phyloP scores from a whole-genome alignment of 2,797 vertebrate species.

The Crax fasciolata region DNA sequence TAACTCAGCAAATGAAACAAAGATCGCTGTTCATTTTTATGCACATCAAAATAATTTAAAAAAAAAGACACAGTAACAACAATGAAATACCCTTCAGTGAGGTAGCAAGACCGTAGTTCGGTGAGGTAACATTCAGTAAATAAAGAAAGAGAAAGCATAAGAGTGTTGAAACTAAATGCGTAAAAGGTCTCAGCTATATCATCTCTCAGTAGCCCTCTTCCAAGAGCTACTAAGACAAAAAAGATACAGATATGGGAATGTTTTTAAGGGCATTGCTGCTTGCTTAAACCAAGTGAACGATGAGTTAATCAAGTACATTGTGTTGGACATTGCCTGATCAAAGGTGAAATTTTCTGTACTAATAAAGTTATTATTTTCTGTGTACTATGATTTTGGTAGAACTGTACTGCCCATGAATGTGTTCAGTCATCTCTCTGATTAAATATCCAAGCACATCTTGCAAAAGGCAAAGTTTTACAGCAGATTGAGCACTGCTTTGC shows the following conservation, averaged over 20 bases:
- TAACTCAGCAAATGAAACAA: neutral
- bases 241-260: neutral
- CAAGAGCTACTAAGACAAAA: neutral
- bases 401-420: neutral
- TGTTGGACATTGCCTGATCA: neutral
- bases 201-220: neutral
- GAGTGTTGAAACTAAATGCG: neutral
- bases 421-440: neutral
- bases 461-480: neutral
- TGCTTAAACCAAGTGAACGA: neutral
- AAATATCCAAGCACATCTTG: neutral
- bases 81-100: neutral
- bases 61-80: neutral
- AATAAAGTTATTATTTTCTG: neutral
- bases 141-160: fast-evolving
- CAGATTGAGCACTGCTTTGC: neutral
- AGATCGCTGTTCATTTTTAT: neutral
- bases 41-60: neutral
- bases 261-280: neutral
- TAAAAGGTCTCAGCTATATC: neutral
- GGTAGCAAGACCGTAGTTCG: neutral
- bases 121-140: neutral
- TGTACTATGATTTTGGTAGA: neutral
- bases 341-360: neutral
- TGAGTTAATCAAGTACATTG: neutral